phyloP scores from a whole-genome alignment of 2,888 invertebrate species.

The Cosmia trapezina region DNA sequence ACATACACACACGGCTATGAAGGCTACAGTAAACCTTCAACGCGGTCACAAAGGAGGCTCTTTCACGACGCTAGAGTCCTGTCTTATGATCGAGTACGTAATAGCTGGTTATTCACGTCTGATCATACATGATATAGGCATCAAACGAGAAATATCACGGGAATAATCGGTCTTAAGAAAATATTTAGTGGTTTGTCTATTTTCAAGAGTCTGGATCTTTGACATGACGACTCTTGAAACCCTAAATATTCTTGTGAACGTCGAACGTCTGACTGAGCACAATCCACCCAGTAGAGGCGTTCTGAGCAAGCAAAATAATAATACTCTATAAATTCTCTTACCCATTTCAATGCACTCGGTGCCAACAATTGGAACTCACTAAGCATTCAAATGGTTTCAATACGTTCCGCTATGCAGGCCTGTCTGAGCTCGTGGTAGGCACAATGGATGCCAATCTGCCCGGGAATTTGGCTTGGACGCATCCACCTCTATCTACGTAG shows the following conservation, averaged over 20 bases:
- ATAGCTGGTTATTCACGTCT: constrained; percentile 49
- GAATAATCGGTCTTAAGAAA: background rate
- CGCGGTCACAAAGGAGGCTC: constrained; percentile 65
- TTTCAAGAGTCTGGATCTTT: background rate
- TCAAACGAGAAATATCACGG: background rate
- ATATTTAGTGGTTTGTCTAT: background rate
- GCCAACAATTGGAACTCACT: constrained; percentile 81
- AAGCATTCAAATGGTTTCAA: constrained; percentile 86
- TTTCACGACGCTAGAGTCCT: constrained; percentile 62
- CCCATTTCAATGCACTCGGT: constrained; percentile 64
- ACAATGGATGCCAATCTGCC: constrained; percentile 87
- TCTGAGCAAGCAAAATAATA: constrained; percentile 55
- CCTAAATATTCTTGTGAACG: background rate
- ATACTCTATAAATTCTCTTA: constrained; percentile 60
- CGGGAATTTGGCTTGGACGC: constrained; percentile 84
- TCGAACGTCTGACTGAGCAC: background rate
- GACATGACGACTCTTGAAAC: background rate
- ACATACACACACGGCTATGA: constrained; percentile 33
- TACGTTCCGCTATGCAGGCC: constrained; percentile 76
- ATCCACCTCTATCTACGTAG: constrained; percentile 58
- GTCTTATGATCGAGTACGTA: constrained; percentile 65
- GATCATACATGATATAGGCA: constrained; percentile 1
- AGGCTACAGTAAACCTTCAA: constrained; percentile 59
- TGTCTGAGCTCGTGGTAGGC: constrained; percentile 73
- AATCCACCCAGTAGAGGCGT: background rate